Evolutionary conservation across 2,888 invertebrate genomes (phyloP), one percentile per base, ranked within the genome.

Genomic region (Agonopterix subpropinquella): DNA sequence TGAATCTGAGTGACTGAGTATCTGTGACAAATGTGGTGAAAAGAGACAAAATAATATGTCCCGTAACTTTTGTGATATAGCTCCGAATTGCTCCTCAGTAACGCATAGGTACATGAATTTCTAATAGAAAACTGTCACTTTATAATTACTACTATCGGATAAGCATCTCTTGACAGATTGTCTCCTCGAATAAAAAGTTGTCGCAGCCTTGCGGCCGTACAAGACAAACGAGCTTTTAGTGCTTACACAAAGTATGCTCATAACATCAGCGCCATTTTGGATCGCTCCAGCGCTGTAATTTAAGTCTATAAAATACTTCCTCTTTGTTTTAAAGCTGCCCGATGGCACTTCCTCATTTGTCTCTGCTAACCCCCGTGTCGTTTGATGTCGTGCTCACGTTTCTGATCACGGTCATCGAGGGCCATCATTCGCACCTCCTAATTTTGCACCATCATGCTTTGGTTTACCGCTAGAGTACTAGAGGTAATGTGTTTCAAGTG

Each of bases 241-340:
- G 7, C 42, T 11, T 13, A 47, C 44, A 43, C 43, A 42, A 47
- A 15, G 43, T 42, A n/a, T 28, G 36, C 15, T 46, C 47, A 36
- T 36, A 36, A 43, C 42, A 11, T 41, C n/a, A 41, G 28, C 41
- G 46, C 11, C 11, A 39, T 41, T 46, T 41, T 28, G 46, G 15
- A 11, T 15, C 13, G 13, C 35, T 41, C 2, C 13, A 47, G 36
- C 18, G 28, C 44, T 9, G 44, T 44, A 44, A 48, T 48, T 41
- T 44, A 35, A 18, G 10, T n/a, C 48, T 37, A 48, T 48, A 48
- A 48, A 48, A 35, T 45, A 36, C 48, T 45, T 48, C 45, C 48
- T 48, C 48, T 48, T 48, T 44, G 48, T 48, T 43, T 44, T 36
- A 18, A 48, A 36, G 11, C 11, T 36, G 28, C 28, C 48, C 39